phyloP scores from a whole-genome alignment of 2,113 vertebrate genomes.

The Synodontis membranacea region DNA sequence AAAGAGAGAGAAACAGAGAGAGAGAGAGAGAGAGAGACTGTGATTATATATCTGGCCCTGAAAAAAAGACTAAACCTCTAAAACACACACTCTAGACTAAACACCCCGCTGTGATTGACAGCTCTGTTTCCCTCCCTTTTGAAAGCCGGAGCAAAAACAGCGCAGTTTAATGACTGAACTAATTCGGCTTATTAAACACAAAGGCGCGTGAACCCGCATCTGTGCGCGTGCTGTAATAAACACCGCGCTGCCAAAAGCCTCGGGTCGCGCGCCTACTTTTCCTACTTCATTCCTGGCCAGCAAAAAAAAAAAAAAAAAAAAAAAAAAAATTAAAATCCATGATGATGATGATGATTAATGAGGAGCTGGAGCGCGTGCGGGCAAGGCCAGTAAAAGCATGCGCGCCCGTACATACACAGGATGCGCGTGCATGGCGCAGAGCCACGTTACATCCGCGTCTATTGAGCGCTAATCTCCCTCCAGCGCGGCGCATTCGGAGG shows the following conservation, averaged over 20 bases:
- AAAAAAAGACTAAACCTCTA: not conserved
- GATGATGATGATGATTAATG: not conserved
- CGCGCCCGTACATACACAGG: not conserved
- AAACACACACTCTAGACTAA: constrained; percentile 49
- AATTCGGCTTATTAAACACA: constrained; percentile 10
- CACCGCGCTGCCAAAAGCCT: not conserved
- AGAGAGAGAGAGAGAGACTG: constrained; percentile 7
- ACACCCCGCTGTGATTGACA: constrained; percentile 39
- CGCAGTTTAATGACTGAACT: constrained; percentile 14
- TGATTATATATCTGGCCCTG: not conserved
- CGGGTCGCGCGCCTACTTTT: not conserved
- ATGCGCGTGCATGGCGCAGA: not conserved
- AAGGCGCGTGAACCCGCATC: not conserved
- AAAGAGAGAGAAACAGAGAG: constrained; percentile 5
- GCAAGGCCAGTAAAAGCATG: not conserved
- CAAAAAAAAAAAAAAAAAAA: not conserved
- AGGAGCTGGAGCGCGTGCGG: not conserved
- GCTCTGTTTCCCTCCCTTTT: constrained; percentile 62
- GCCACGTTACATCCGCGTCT: not conserved
- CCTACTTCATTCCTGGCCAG: not conserved
- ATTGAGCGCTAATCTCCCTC: not conserved
- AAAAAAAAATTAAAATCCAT: too few relatives aligned
- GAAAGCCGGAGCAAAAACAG: constrained; percentile 4
- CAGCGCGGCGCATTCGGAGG: not conserved
- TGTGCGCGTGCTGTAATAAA: constrained; percentile 6